These are phyloP conservation scores for Cricetomys ansorgei DNA, from an alignment of 2,113 vertebrate species.

Conservation along the genomic window DNA sequence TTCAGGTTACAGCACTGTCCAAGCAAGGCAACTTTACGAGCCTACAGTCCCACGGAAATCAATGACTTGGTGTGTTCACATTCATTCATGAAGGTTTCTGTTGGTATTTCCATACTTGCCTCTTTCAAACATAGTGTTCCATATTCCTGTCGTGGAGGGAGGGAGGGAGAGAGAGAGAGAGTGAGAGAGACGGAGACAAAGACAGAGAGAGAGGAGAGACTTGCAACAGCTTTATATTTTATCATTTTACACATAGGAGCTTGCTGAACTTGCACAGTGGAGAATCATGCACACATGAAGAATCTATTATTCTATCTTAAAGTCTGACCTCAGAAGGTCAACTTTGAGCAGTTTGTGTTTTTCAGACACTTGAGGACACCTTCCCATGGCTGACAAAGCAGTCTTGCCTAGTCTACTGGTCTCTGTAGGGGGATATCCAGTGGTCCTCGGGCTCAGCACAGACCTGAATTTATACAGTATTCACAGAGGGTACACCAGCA, in stretches of 20 bases:
- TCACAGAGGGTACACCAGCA: background rate
- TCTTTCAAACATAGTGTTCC: background rate
- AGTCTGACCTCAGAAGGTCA: background rate
- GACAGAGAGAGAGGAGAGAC: background rate
- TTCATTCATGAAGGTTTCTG: too few species aligned
- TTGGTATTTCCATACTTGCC: background rate
- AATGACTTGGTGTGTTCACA: background rate
- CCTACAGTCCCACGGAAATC: background rate
- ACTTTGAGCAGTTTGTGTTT: background rate
- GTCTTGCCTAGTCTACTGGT: background rate
- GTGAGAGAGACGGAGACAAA: background rate
- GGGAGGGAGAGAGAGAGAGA: background rate
- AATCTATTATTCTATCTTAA: background rate
- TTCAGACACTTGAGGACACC: background rate
- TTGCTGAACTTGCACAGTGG: background rate
- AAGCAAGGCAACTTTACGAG: background rate
- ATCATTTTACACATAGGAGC: background rate
- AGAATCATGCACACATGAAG: background rate
- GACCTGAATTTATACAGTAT: background rate
- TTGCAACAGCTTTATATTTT: background rate
- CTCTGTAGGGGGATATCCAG: conserved; percentile 12
- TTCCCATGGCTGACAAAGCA: background rate
- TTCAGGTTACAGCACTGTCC: background rate
- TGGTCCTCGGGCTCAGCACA: background rate
- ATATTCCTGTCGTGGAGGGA: background rate